Percentiles rank a stretch among this genome's conserved stretches.
These are phyloP conservation scores for Pterois miles DNA, from an alignment of 2,797 vertebrate species.

Conservation along the genomic window DNA sequence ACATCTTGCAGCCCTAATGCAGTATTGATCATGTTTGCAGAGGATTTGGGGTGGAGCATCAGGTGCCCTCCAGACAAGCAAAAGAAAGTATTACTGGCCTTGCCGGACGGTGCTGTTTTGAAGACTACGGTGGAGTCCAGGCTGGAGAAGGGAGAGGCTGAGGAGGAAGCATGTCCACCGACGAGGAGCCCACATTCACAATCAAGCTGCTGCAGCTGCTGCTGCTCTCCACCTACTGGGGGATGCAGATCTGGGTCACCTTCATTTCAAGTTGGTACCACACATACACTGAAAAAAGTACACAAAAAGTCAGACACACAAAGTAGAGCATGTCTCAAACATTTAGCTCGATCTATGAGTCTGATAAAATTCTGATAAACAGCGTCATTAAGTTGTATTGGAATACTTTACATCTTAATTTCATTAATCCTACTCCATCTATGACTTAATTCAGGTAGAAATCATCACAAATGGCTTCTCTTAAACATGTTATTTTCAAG, in stretches of 20 bases:
- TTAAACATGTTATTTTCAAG: background rate
- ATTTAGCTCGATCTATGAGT: background rate
- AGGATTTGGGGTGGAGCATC: background rate
- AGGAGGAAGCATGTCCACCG: constrained; percentile 73
- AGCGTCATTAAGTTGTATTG: no score
- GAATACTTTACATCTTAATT: no score
- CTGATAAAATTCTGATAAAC: no score
- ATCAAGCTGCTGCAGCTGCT: constrained; percentile 86
- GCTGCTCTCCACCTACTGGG: constrained; percentile 88
- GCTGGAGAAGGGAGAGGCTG: background rate
- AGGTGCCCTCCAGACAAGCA: background rate
- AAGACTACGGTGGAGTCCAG: background rate
- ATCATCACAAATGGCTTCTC: background rate
- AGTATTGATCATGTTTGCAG: background rate
- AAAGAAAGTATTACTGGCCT: background rate
- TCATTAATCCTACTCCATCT: no score
- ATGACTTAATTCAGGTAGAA: background rate
- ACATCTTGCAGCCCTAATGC: no score
- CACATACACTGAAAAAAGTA: background rate
- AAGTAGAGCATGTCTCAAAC: background rate
- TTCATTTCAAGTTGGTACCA: constrained; percentile 83
- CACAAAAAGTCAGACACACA: background rate
- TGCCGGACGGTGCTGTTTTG: background rate
- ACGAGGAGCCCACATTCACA: constrained; percentile 75
- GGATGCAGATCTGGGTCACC: constrained; percentile 91